phyloP scores from a whole-genome alignment of 2,888 invertebrate genomes.

The Eubasilissa splendida region DNA sequence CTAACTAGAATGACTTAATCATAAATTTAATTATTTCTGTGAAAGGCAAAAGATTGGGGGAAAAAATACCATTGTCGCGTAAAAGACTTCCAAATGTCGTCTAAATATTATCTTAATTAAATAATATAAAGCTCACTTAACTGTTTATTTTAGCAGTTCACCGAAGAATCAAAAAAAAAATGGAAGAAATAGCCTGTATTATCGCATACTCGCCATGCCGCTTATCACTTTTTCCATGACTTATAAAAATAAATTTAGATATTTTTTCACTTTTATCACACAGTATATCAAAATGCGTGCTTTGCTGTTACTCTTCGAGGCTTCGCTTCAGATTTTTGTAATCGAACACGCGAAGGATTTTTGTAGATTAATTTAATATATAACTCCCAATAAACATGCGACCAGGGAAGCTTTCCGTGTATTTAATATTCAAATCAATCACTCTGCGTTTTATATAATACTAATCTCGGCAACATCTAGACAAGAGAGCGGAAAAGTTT shows the following conservation, averaged over 20 bases:
- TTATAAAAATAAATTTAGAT: conserved; percentile 14
- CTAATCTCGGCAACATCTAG: no score
- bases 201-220: background rate
- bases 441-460: background rate
- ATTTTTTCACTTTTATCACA: conserved; percentile 23
- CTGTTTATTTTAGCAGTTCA: no score
- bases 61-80: no score
- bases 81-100: no score
- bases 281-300: conserved; percentile 31
- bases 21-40: no score
- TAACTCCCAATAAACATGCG: conserved; percentile 30
- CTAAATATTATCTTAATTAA: no score
- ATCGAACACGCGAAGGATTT: conserved; percentile 26
- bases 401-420: conserved; percentile 8
- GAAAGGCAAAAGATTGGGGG: no score
- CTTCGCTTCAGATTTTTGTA: conserved; percentile 29
- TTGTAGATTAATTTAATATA: conserved; percentile 37
- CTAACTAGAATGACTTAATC: no score
- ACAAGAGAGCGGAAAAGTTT: no score
- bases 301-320: conserved; percentile 22
- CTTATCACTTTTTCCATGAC: conserved; percentile 18
- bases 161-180: no score
- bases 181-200: background rate
- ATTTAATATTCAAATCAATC: conserved; percentile 20
- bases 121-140: no score